Base-by-base conservation (phyloP, 2,113 vertebrate species). In the Prochilodus magdalenae region DNA sequence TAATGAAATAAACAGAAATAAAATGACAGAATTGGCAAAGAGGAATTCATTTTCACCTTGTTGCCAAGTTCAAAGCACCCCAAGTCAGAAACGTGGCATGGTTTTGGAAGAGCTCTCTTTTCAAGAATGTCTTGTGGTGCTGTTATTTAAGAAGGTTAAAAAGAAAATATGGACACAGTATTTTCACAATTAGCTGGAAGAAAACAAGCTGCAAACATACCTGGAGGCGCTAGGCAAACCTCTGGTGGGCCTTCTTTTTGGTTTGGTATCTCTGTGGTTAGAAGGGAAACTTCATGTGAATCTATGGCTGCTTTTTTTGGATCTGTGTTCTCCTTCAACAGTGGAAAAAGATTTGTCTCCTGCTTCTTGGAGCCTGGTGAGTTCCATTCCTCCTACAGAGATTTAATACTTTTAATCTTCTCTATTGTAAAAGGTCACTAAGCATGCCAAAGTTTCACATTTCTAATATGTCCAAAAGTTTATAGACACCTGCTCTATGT, bases 111-210 rank as follows among this genome's bases (percentile, higher is more conserved):
- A 7, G 16, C 18, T 67, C 30, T 67, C 18, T 44, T 44, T 70
- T 40, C 22, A 70, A 33, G 15, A 33, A 67, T 67, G 65, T 70
- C 66, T 70, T 70, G 66, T 22, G 66, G 26, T 70, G 66, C 66
- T 70, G 33, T 44, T 24, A 70, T 7, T 22, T 24, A 0, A 67
- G 7, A 67, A 36, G 0, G 22, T 36, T 66, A 27, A 27, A 27
- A 27, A 16, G 8, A 67, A 67, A 40, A 40, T 20, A 22, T 33
- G 12, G 13, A n/a, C 22, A 70, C 0, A 44, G 10, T 24, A 15
- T 4, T 5, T 36, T 20, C 16, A 67, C 10, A 13, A 36, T 36
- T 2, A 65, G 12, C 1, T 30, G 15, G 4, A 65, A 18, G 22
- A 40, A 44, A 26, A 5, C 33, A 36, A 22, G 30, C 8, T 40